A percentile compares a stretch with the other conserved stretches of the same genome.
These are phyloP conservation scores for Ips nitidus DNA, from an alignment of 1,140 invertebrate species.

Conservation along the genomic window DNA sequence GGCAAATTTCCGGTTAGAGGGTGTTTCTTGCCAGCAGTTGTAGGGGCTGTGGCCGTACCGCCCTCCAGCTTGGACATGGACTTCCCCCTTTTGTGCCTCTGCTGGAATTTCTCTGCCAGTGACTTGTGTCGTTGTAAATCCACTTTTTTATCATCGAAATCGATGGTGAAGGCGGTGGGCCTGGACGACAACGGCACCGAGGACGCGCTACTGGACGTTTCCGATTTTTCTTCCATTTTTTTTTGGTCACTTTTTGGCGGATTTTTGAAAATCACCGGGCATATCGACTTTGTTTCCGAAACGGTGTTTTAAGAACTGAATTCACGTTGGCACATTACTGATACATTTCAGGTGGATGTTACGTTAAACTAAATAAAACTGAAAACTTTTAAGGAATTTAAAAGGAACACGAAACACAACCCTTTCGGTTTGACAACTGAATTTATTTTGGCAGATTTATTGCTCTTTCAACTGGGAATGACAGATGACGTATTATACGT, in stretches of 20 bases:
- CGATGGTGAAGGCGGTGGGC: conserved; percentile 66
- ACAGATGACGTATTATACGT: no score
- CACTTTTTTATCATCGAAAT: conserved; percentile 64
- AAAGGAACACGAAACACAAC: no score
- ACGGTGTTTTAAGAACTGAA: no score
- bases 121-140: conserved; percentile 64
- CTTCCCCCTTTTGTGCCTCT: conserved; percentile 67
- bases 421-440: no score
- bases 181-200: conserved; percentile 47
- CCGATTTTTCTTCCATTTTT: conserved; percentile 43
- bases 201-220: conserved; percentile 13
- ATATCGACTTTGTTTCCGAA: no score
- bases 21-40: conserved; percentile 39
- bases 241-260: not conserved
- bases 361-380: no score
- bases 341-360: no score
- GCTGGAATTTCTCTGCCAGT: conserved; percentile 69
- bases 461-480: no score
- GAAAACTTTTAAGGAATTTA: no score
- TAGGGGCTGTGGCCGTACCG: not conserved
- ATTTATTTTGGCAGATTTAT: no score
- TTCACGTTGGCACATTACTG: no score
- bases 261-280: no score
- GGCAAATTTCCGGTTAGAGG: conserved; percentile 54
- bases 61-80: conserved; percentile 65